Evolutionary conservation across 1,140 invertebrate species (phyloP), one percentile per base, ranked within the genome.

Genomic region (Rhizoglyphus robini): DNA sequence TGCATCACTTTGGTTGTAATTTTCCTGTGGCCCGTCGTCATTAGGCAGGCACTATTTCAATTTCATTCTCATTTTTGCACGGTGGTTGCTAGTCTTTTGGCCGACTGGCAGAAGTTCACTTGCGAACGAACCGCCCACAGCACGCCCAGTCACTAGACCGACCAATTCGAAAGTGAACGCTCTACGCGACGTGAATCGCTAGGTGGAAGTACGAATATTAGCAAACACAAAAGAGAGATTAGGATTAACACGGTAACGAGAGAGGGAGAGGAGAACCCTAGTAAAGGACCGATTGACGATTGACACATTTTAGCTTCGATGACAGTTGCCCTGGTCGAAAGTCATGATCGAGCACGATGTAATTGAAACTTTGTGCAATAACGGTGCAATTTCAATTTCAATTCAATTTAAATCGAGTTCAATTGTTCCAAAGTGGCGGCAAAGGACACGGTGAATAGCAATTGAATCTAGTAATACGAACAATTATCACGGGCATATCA

Each of bases 101-200:
- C n/a, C n/a, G n/a, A n/a, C n/a, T n/a, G n/a, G n/a, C n/a, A n/a
- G n/a, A n/a, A n/a, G n/a, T 32, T 54, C 51, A 54, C 51, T 27
- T 54, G 51, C 51, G 51, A 54, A 54, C 23, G 51, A 20, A 54
- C 51, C 51, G 51, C 51, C 51, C 51, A 32, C 20, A 20, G 20
- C 51, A 54, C 51, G 51, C 51, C 51, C 51, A 25, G 8, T 32
- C 51, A 54, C 51, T 54, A 54, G 51, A 15, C 20, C 51, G 51
- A 25, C 51, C 51, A 54, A 54, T 54, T 54, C 51, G 36, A 54
- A 54, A 54, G 51, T 54, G 51, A 8, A 15, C 51, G 15, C 51
- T 41, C 36, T 41, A 18, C 36, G 8, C 36, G 18, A 41, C 8
- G 18, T 41, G 36, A 11, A 18, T 18, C 8, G 18, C 8, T 41